Percentiles rank a stretch among this genome's conserved stretches.
Evolutionary conservation across 1,140 invertebrate genomes (phyloP).

Genomic region (Tetraneura akinire): DNA sequence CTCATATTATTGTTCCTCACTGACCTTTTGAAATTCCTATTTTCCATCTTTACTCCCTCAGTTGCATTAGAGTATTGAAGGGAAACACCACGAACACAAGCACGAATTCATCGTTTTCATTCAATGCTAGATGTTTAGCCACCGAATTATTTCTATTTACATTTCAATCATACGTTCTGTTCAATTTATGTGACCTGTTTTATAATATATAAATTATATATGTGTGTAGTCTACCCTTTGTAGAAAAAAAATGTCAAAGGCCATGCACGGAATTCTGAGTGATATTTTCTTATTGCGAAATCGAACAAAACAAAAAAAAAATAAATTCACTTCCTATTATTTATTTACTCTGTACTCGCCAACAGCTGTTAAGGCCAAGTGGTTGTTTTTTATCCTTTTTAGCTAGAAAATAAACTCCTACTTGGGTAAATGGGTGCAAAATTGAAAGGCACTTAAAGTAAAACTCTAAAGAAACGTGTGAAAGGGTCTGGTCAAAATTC

Average conservation of each 20-base stretch:
- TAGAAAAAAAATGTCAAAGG: conserved; percentile 21
- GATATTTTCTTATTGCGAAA: conserved; percentile 34
- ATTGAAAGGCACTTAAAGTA: conserved; percentile 52
- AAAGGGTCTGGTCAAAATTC: conserved; percentile 49
- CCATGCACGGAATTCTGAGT: conserved; percentile 36
- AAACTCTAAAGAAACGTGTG: conserved; percentile 50
- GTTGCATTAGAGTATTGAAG: conserved; percentile 42
- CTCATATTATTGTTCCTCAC: conserved; percentile 49
- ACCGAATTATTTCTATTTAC: conserved; percentile 51
- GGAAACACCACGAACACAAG: conserved; percentile 12
- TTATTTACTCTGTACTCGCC: conserved; percentile 50
- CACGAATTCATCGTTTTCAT: conserved; percentile 44
- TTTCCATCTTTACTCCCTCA: conserved; percentile 34
- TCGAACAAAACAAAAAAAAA: conserved; percentile 20
- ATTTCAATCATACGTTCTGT: conserved; percentile 43
- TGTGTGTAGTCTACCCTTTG: background rate
- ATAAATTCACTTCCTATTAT: conserved; percentile 46
- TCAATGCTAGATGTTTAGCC: conserved; percentile 20
- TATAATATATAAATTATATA: background rate
- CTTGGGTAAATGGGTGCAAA: conserved; percentile 50
- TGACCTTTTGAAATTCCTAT: conserved; percentile 50
- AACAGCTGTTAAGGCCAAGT: conserved; percentile 50
- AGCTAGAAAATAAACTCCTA: conserved; percentile 43
- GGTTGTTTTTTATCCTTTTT: conserved; percentile 37
- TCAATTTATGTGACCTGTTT: conserved; percentile 34